Conservation (phyloP, 2,797 vertebrate genomes). For the Darevskia nairensis region DNA sequence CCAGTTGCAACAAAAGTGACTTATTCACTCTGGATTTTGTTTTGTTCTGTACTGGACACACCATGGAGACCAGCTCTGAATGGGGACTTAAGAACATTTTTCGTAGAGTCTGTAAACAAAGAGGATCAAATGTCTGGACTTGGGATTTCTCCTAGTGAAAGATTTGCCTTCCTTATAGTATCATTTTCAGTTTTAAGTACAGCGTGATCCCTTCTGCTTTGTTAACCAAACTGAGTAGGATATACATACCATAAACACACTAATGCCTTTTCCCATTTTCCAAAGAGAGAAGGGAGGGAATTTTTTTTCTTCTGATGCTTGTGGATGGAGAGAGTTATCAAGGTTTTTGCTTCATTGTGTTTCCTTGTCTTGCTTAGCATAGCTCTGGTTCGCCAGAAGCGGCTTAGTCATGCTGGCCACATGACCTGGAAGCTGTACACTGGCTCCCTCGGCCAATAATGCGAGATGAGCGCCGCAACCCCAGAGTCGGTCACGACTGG, state of each 20-base stretch:
- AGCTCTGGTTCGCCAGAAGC: neutral
- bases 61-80: neutral
- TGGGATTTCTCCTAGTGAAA: constrained; percentile 1
- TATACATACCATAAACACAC: constrained; percentile 6
- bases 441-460: too few species aligned
- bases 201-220: neutral
- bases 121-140: constrained; percentile 2
- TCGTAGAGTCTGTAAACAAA: constrained; percentile 19
- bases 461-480: too few species aligned
- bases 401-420: too few species aligned
- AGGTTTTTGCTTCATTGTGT: neutral
- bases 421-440: too few species aligned
- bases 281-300: neutral
- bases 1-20: neutral
- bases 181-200: constrained; percentile 14
- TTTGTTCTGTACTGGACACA: neutral
- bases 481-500: too few species aligned
- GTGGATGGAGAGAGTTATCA: neutral
- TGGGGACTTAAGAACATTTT: neutral
- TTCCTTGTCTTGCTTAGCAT: neutral
- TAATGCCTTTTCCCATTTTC: neutral
- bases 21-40: neutral
- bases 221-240: constrained; percentile 9
- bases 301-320: neutral
- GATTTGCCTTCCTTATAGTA: constrained; percentile 14